Conservation (phyloP, 2,888 invertebrate species). For the Oxycera nigricornis region DNA sequence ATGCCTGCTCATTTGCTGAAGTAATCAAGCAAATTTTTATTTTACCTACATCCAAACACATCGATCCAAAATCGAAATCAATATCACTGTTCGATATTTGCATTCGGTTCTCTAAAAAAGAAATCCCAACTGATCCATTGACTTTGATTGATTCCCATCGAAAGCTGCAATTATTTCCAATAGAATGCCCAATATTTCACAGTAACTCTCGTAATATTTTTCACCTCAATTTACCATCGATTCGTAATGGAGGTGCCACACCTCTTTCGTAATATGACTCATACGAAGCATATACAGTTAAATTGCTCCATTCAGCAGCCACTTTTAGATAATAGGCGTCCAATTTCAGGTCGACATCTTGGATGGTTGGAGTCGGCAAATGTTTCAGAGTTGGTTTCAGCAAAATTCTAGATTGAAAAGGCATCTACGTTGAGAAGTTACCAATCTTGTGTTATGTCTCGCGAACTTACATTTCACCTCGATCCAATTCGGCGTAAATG, state of each 20-base stretch:
- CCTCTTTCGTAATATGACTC: slow-evolving; percentile 20
- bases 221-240: slow-evolving; percentile 27
- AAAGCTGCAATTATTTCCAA: slow-evolving; percentile 3
- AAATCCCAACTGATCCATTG: neutral
- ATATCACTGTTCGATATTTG: slow-evolving; percentile 15
- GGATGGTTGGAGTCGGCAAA: neutral
- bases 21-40: no score
- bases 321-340: neutral
- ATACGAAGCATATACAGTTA: slow-evolving; percentile 15
- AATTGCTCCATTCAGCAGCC: slow-evolving; percentile 14
- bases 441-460: no score
- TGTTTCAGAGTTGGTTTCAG: slow-evolving; percentile 14
- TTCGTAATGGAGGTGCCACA: neutral
- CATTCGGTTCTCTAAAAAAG: neutral
- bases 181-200: neutral
- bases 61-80: neutral
- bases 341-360: neutral
- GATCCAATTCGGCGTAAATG: slow-evolving; percentile 24
- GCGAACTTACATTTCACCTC: slow-evolving; percentile 26
- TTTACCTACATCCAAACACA: neutral
- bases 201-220: neutral
- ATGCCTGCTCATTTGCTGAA: no score
- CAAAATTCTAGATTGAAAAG: slow-evolving; percentile 2
- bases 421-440: no score
- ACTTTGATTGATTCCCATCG: slow-evolving; percentile 14